Evolutionary conservation across 1,140 invertebrate species (phyloP).

Genomic region (Ridgeia piscesae): DNA sequence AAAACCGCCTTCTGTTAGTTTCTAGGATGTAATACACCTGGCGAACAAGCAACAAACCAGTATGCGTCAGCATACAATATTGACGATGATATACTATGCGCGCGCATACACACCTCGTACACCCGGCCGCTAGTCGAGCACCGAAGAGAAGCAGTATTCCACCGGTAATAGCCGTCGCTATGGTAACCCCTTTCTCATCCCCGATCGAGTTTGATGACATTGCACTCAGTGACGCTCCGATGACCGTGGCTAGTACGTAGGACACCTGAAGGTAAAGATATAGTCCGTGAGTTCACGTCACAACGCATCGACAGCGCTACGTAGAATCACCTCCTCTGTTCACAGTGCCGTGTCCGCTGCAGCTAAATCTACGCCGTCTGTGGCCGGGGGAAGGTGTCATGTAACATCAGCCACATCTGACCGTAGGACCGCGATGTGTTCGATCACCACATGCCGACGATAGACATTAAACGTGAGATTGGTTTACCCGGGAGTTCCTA

Average conservation of each 20-base stretch:
- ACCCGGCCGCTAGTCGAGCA: conserved; percentile 27
- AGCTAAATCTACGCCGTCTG: neutral
- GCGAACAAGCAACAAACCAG: neutral
- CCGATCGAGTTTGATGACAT: conserved; percentile 22
- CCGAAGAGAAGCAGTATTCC: conserved; percentile 25
- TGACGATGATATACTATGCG: no score
- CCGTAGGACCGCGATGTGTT: neutral
- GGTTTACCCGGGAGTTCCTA: neutral
- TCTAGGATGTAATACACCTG: neutral
- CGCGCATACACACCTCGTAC: conserved; percentile 22
- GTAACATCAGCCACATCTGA: neutral
- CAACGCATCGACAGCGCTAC: neutral
- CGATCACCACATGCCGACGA: neutral
- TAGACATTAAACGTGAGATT: neutral
- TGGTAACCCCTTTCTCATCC: neutral
- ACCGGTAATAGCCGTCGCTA: conserved; percentile 14
- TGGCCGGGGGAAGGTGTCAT: neutral
- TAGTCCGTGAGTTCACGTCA: neutral
- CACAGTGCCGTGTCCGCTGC: neutral
- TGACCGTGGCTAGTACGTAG: conserved; percentile 21
- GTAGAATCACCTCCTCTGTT: neutral
- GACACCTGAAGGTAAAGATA: conserved; percentile 17
- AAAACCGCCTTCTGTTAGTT: no score
- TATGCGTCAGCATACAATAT: neutral
- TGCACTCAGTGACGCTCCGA: conserved; percentile 21